Evolutionary conservation across 2,888 invertebrate genomes (phyloP).

Genomic region (Meganola albula): DNA sequence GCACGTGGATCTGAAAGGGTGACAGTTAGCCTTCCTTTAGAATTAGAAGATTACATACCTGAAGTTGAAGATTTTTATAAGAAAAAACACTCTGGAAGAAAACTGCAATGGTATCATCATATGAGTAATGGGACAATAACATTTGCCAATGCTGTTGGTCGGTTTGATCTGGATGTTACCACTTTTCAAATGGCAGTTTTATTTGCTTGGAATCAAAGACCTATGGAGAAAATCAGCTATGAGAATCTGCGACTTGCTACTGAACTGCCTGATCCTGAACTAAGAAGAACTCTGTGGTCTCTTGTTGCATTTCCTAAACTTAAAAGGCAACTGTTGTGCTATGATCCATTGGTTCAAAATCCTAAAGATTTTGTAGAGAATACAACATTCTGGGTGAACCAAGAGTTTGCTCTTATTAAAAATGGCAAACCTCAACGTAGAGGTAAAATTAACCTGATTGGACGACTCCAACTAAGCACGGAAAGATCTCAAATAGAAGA

Average conservation of each 20-base stretch:
- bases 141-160: constrained; percentile 93
- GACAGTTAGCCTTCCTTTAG: constrained; percentile 96
- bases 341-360: constrained; percentile 87
- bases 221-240: constrained; percentile 94
- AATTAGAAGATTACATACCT: constrained; percentile 98
- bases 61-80: constrained; percentile 99
- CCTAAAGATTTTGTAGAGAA: constrained; percentile 96
- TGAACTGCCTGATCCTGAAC: constrained; percentile 96
- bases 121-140: constrained; percentile 99
- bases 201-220: constrained; percentile 99
- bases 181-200: constrained; percentile 99
- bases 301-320: constrained; percentile 97
- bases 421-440: constrained; percentile 96
- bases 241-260: constrained; percentile 98
- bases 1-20: constrained; percentile 96
- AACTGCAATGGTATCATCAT: constrained; percentile 99
- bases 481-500: constrained; percentile 98
- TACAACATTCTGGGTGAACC: constrained; percentile 97
- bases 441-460: constrained; percentile 97
- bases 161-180: constrained; percentile 98
- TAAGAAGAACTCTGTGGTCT: constrained; percentile 96
- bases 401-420: constrained; percentile 96
- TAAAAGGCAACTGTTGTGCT: constrained; percentile 92
- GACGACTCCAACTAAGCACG: constrained; percentile 95
- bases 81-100: constrained; percentile 97